Conservation (phyloP, 2,113 vertebrate genomes). For the Hystrix brachyura region DNA sequence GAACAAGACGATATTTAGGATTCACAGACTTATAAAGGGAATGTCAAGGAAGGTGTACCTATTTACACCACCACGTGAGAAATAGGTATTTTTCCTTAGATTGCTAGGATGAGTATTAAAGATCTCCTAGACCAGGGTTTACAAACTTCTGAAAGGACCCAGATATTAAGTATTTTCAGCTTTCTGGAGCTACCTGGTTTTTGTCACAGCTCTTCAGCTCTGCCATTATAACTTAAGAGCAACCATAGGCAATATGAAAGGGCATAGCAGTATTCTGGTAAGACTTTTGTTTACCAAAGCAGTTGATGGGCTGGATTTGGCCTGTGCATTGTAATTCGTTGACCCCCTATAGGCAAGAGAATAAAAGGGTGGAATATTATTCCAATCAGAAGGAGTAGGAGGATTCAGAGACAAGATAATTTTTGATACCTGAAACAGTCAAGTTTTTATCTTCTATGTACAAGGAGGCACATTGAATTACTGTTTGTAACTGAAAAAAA, state of each 20-base stretch:
- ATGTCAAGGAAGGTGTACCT: not conserved
- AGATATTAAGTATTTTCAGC: not conserved
- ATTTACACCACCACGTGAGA: not conserved
- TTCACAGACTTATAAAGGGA: not conserved
- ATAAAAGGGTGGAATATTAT: not conserved
- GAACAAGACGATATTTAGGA: not conserved
- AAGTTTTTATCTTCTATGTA: not conserved
- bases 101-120: not conserved
- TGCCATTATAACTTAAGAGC: not conserved
- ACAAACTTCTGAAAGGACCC: not conserved
- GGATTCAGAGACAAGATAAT: slow-evolving; percentile 37
- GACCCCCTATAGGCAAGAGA: not conserved
- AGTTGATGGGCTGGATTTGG: not conserved
- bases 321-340: not conserved
- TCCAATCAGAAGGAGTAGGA: not conserved
- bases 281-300: slow-evolving; percentile 44
- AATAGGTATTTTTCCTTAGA: not conserved
- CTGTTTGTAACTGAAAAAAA: not conserved
- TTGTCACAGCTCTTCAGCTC: not conserved
- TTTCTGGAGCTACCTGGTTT: not conserved
- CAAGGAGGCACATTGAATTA: not conserved
- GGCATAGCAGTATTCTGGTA: not conserved
- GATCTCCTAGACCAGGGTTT: not conserved
- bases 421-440: not conserved
- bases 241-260: not conserved